phyloP scores from a whole-genome alignment of 2,113 vertebrate genomes.

The Eurystomus gularis region DNA sequence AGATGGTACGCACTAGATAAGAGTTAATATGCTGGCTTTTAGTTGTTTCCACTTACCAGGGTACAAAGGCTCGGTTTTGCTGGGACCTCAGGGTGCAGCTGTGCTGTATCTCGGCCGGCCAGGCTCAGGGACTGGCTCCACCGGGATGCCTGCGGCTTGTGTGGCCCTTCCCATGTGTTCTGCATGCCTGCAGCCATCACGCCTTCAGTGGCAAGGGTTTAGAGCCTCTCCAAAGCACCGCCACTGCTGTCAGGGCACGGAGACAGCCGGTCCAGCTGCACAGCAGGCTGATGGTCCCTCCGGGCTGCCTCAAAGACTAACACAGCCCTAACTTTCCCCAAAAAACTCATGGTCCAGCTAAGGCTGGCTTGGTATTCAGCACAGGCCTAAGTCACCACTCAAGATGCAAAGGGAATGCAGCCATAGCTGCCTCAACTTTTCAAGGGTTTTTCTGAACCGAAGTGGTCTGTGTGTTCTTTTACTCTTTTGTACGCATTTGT shows the following conservation, averaged over 20 bases:
- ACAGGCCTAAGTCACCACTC: not conserved
- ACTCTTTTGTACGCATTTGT: not conserved
- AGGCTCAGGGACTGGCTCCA: not conserved
- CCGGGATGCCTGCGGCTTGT: accelerated
- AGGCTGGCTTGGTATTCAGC: not conserved
- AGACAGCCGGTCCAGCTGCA: not conserved
- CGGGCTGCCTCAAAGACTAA: accelerated
- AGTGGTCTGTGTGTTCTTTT: accelerated
- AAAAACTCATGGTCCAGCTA: not conserved
- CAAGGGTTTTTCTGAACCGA: not conserved
- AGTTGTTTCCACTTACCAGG: not conserved
- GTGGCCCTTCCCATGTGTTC: accelerated
- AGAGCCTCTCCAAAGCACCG: not conserved
- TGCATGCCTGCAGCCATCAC: not conserved
- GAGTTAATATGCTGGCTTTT: not conserved
- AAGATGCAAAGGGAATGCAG: accelerated
- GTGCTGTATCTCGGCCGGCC: not conserved
- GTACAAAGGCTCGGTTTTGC: not conserved
- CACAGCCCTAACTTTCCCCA: not conserved
- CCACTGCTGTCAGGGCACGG: not conserved
- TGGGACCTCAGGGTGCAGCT: accelerated
- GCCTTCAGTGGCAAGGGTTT: accelerated
- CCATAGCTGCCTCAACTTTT: not conserved
- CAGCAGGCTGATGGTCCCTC: not conserved
- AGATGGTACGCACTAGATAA: not conserved